Evolutionary conservation across 2,888 invertebrate species (phyloP), one percentile per base, ranked within the genome.

Genomic region (Sylvicola cinctus): DNA sequence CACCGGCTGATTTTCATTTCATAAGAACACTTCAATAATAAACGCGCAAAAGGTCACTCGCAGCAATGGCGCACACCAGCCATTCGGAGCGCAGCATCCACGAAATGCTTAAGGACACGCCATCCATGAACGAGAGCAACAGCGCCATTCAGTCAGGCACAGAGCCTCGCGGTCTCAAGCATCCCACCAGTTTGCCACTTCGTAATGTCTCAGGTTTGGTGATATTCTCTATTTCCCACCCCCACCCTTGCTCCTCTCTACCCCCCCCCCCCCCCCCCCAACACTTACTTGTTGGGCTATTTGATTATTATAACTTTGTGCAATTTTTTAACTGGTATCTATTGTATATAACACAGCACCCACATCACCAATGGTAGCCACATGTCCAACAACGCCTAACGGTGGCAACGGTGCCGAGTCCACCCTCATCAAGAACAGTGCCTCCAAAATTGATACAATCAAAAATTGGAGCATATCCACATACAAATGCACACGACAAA

Each of bases 391-490:
- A n/a, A 25, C 30, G 12, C 51, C 55, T 38, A 16, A 7, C 7
- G 31, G 31, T 8, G 8, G 27, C 11, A 27, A 3, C 13, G 13
- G 20, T 6, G 15, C 63, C 61, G 38, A 68, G 65, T 31, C 68
- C 2, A 68, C 74, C 1, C 55, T 75, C 37, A 56, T 75, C 36
- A 70, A 74, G 36, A 65, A 70, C 3, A 64, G 70, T n/a, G 68
- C 75, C 15, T 80, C 84, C 31, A 81, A 88, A 56, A 76, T 96
- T 50, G 95, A 95, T 55, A 75, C 80, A 37, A 65, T 96, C 40
- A 87, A 83, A 54, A 88, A 83, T 53, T 98, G 96, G 96, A 87
- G 93, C 41, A 84, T 96, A 51, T 91, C 91, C 39, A 95, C 95
- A 0, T 96, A 91, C 58, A 96, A 95, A 60, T 96, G 95, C 55